Evolutionary conservation across 2,888 invertebrate species (phyloP).

Genomic region (Rhagonycha lutea): DNA sequence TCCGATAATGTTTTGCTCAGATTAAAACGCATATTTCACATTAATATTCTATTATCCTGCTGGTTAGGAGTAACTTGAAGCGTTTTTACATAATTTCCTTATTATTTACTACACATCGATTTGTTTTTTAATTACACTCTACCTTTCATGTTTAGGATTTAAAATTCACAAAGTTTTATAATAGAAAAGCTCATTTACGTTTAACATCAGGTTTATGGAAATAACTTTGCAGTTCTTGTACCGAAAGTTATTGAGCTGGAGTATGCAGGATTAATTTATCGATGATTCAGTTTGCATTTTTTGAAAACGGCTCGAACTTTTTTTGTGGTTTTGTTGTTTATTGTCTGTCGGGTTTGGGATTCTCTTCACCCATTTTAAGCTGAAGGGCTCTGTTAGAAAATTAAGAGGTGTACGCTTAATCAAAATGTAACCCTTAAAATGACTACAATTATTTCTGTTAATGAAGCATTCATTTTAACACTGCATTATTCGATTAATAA

Average conservation of each 20-base stretch:
- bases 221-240: not conserved
- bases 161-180: not conserved
- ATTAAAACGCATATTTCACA: constrained; percentile 21
- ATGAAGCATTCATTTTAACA: not conserved
- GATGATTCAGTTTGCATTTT: not conserved
- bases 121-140: constrained; percentile 6
- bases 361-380: not conserved
- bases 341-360: not conserved
- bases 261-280: not conserved
- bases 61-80: not conserved
- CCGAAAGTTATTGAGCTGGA: not conserved
- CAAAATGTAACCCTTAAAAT: not conserved
- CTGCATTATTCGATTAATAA: not conserved
- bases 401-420: not conserved
- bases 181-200: not conserved
- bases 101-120: constrained; percentile 3
- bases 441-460: not conserved
- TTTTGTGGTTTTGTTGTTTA: not conserved
- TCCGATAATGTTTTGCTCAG: constrained; percentile 17
- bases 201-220: constrained; percentile 2
- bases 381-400: not conserved
- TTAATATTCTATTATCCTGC: constrained; percentile 18
- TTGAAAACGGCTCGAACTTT: not conserved
- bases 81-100: constrained; percentile 12
- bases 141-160: constrained; percentile 8